Evolutionary conservation across 2,797 vertebrate species (phyloP).

Genomic region (Acanthurus tractus): DNA sequence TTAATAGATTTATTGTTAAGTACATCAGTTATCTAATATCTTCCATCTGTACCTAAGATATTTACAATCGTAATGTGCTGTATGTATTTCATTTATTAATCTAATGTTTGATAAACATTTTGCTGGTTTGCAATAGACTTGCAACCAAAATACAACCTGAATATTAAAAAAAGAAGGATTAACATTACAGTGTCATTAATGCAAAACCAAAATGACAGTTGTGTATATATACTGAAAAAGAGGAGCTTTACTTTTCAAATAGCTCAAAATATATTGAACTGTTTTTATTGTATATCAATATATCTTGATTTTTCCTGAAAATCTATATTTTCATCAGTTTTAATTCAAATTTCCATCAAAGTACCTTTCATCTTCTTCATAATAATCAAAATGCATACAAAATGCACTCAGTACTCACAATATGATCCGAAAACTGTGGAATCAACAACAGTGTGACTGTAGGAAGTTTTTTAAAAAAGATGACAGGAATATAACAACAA

Average conservation of each 20-base stretch:
- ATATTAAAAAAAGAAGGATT: background rate
- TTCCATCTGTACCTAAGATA: no score
- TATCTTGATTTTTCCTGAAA: background rate
- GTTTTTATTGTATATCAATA: background rate
- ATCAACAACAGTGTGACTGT: background rate
- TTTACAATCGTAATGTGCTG: background rate
- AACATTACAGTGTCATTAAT: background rate
- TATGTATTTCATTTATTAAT: background rate
- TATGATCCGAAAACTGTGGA: conserved; percentile 5
- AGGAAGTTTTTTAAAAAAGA: background rate
- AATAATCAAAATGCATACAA: conserved; percentile 8
- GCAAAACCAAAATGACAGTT: background rate
- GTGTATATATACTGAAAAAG: background rate
- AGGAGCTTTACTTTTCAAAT: background rate
- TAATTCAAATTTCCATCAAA: background rate
- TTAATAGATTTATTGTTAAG: background rate
- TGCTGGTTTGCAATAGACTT: background rate
- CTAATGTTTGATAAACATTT: background rate
- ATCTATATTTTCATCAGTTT: background rate
- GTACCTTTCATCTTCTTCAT: background rate
- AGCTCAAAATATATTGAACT: conserved; percentile 1
- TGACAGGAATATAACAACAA: background rate
- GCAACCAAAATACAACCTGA: background rate
- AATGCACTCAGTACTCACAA: conserved; percentile 64
- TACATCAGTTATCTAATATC: background rate